Evolutionary conservation across 1,140 invertebrate species (phyloP), one percentile per base, ranked within the genome.

Genomic region (Probaryconus sp.): DNA sequence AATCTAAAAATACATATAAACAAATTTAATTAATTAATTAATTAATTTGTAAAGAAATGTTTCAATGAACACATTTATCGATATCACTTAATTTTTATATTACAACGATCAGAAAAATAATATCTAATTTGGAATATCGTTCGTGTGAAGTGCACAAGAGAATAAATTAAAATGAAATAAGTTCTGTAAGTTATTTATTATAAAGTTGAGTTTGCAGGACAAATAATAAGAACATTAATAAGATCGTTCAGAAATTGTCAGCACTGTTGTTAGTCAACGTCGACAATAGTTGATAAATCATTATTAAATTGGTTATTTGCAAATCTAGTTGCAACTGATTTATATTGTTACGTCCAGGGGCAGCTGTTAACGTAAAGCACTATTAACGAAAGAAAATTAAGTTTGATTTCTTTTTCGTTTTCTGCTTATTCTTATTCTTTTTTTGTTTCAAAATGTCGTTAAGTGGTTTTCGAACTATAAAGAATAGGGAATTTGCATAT

Each of bases 401-500:
- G 13, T 9, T 20, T 48, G 3, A 24, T 24, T 24, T 24, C 7
- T 24, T 24, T 24, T 7, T 24, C 21, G 7, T 4, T 24, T 3
- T 24, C 3, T 24, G 21, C 3, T 47, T 47, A 16, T 47, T 30
- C 43, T n/a, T n/a, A n/a, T n/a, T n/a, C n/a, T n/a, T n/a, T n/a
- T n/a, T n/a, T n/a, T n/a, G n/a, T n/a, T n/a, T n/a, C n/a, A n/a
- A 30, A 31, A 47, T 30, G 31, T 5, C 10, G 14, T 31, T 47
- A 31, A 47, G 13, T 31, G n/a, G 24, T 31, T 47, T 47, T 31
- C 31, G 26, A 37, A 51, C 20, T 11, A 0, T 18, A 7, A 51
- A 51, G 31, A 51, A 51, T 51, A 10, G 47, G 3, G 4, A 17
- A 51, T 51, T 51, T 37, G 20, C 47, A 51, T 51, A 37, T 31